Percentiles rank a stretch among this genome's conserved stretches.
phyloP scores from a whole-genome alignment of 2,888 invertebrate species.

The Polydrusus pterygomalis region DNA sequence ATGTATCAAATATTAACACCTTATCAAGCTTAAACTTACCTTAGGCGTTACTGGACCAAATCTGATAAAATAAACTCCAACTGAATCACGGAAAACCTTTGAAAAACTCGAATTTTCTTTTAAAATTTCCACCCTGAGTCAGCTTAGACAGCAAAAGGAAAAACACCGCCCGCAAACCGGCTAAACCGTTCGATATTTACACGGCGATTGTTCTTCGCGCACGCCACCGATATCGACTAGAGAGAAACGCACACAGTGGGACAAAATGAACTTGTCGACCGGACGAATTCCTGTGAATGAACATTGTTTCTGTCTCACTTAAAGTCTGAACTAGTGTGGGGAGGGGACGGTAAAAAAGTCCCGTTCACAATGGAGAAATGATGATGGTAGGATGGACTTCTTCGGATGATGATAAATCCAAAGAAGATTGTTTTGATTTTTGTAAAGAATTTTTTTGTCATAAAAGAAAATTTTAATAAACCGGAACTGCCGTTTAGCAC shows the following conservation, averaged over 20 bases:
- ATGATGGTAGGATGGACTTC: constrained; percentile 1
- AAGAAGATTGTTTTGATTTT: no score
- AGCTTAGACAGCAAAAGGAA: constrained; percentile 22
- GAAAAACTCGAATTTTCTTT: background rate
- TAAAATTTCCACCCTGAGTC: constrained; percentile 23
- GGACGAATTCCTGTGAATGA: constrained; percentile 30
- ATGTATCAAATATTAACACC: background rate
- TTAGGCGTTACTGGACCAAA: background rate
- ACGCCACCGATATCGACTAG: background rate
- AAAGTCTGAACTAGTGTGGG: background rate
- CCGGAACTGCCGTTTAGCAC: no score
- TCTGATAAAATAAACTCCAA: constrained; percentile 16
- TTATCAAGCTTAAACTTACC: background rate
- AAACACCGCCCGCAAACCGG: constrained; percentile 29
- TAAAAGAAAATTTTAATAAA: no score
- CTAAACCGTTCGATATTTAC: constrained; percentile 24
- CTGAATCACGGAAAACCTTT: constrained; percentile 8
- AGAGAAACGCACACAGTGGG: constrained; percentile 7
- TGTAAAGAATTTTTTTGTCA: no score
- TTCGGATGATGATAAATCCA: no score
- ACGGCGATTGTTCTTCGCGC: constrained; percentile 4
- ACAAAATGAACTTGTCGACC: constrained; percentile 18
- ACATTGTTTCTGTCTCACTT: constrained; percentile 9
- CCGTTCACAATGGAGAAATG: constrained; percentile 25
- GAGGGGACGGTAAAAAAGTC: constrained; percentile 25